These are phyloP conservation scores for Acinonyx jubatus DNA, from an alignment of 2,113 vertebrate genomes.

Conservation along the genomic window DNA sequence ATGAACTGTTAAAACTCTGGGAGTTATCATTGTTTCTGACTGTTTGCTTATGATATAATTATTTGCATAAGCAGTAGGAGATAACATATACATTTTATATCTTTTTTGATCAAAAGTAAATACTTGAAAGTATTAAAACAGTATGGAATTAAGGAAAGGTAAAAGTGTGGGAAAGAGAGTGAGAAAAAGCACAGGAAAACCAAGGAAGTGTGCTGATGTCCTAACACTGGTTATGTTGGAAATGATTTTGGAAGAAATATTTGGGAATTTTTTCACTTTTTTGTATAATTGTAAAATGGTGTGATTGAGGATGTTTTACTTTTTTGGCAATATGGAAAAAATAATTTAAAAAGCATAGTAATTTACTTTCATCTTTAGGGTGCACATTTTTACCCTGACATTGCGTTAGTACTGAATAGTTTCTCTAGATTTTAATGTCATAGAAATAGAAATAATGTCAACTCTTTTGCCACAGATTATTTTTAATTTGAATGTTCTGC, in stretches of 20 bases:
- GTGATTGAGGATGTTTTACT: background rate
- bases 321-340: background rate
- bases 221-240: background rate
- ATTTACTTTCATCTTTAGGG: background rate
- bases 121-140: background rate
- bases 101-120: background rate
- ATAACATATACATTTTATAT: background rate
- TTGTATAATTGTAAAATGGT: background rate
- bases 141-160: background rate
- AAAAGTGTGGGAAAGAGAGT: background rate
- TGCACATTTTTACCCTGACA: background rate
- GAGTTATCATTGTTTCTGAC: background rate
- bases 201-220: background rate
- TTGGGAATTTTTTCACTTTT: background rate
- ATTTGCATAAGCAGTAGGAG: background rate
- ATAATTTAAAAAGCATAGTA: background rate
- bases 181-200: background rate
- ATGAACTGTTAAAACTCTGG: background rate
- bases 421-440: conserved; percentile 19
- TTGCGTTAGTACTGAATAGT: background rate
- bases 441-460: conserved; percentile 5
- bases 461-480: background rate
- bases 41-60: background rate
- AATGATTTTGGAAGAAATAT: background rate
- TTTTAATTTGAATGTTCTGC: background rate